phyloP scores from a whole-genome alignment of 1,140 invertebrate species.

The Bombus haemorrhoidalis region DNA sequence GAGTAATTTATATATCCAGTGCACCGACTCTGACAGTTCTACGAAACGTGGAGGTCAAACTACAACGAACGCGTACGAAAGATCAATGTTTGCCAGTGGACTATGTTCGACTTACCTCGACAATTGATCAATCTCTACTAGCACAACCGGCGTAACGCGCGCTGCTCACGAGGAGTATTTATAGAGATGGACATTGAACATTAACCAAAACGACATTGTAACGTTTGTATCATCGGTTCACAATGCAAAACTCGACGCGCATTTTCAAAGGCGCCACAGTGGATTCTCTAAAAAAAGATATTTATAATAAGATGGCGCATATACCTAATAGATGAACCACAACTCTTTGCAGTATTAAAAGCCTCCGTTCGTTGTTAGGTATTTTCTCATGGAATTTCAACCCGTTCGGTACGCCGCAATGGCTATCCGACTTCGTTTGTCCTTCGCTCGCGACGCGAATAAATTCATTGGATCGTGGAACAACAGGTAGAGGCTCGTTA shows the following conservation, averaged over 20 bases:
- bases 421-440: not conserved
- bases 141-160: not conserved
- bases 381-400: not conserved
- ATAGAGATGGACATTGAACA: not conserved
- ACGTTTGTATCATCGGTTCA: not conserved
- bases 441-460: slow-evolving; percentile 2
- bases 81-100: not conserved
- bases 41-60: not conserved
- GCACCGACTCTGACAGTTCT: not conserved
- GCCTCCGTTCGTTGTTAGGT: not conserved
- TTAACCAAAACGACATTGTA: not conserved
- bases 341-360: not conserved
- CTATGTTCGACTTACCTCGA: not conserved
- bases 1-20: not conserved
- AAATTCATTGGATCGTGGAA: not conserved
- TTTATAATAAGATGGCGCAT: not conserved
- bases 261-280: too few species aligned
- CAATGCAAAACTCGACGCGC: too few species aligned
- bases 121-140: not conserved
- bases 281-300: not conserved
- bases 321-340: not conserved
- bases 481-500: slow-evolving; percentile 42
- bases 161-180: not conserved
- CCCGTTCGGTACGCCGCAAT: not conserved
- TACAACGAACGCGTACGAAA: not conserved